A percentile compares a stretch with the other conserved stretches of the same genome.
These are phyloP conservation scores for Stegastes partitus DNA, from an alignment of 2,113 vertebrate genomes.

Conservation along the genomic window DNA sequence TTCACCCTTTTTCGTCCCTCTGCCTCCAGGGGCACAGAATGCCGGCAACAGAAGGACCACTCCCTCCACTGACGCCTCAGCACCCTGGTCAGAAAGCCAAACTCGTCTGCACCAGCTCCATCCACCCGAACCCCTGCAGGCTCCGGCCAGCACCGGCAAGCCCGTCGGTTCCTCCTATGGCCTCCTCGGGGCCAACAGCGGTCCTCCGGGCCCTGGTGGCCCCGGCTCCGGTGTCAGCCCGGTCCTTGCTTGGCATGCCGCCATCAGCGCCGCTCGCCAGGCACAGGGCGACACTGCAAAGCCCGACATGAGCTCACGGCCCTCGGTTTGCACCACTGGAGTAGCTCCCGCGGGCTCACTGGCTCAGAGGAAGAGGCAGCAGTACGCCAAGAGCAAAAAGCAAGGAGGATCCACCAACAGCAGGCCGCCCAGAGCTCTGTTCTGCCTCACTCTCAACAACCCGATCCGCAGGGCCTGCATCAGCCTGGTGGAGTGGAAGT, in stretches of 20 bases:
- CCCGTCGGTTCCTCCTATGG: conserved; percentile 69
- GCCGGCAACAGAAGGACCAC: conserved; percentile 92
- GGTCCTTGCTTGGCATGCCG: conserved; percentile 94
- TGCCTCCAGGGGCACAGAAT: conserved; percentile 92
- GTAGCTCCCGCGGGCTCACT: conserved; percentile 90
- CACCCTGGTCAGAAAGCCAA: conserved; percentile 88
- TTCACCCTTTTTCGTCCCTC: neutral
- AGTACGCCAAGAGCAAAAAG: conserved; percentile 99
- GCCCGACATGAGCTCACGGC: conserved; percentile 83
- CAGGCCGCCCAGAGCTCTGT: conserved; percentile 95
- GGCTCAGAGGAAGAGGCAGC: conserved; percentile 98
- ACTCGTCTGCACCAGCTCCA: conserved; percentile 84
- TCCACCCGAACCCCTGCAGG: conserved; percentile 84
- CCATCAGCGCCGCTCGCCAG: conserved; percentile 93
- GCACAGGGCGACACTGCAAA: conserved; percentile 85
- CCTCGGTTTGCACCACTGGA: conserved; percentile 62
- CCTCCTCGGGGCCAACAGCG: conserved; percentile 62
- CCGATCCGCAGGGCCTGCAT: conserved; percentile 99
- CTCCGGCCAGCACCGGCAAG: conserved; percentile 73
- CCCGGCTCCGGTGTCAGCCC: conserved; percentile 61
- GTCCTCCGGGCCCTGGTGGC: conserved; percentile 31
- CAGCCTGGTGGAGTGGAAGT: conserved; percentile 99
- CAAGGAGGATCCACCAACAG: conserved; percentile 94
- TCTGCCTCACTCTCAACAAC: conserved; percentile 98
- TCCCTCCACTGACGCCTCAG: conserved; percentile 88